These are phyloP conservation scores for Heterotis niloticus DNA, from an alignment of 2,113 vertebrate species.

Conservation along the genomic window DNA sequence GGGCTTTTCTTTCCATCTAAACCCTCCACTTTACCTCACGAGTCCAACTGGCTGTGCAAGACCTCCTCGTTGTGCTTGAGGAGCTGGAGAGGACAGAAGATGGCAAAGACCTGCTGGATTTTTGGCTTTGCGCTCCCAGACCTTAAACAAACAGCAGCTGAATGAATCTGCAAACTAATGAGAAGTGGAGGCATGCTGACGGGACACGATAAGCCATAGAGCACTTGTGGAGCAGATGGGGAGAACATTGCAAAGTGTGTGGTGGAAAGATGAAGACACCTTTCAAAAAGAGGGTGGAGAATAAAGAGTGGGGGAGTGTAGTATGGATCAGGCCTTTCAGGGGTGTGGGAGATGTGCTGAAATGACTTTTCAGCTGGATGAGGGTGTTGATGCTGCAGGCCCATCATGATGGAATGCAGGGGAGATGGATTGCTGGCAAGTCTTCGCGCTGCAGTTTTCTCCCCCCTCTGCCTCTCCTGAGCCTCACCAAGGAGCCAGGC, in stretches of 20 bases:
- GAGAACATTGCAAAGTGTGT: background rate
- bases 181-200: background rate
- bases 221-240: background rate
- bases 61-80: slow-evolving; percentile 58
- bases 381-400: slow-evolving; percentile 45
- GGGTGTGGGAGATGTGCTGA: slow-evolving; percentile 28
- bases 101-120: background rate
- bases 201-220: background rate
- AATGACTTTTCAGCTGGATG: slow-evolving; percentile 36
- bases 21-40: slow-evolving; percentile 64
- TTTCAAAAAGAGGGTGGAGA: background rate
- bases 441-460: slow-evolving; percentile 41
- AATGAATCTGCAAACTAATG: background rate
- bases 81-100: slow-evolving; percentile 33
- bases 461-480: slow-evolving; percentile 32
- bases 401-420: slow-evolving; percentile 27
- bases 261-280: background rate
- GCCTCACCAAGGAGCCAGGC: slow-evolving; percentile 35
- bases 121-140: background rate
- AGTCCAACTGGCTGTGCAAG: slow-evolving; percentile 65
- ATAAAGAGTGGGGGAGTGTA: background rate
- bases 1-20: slow-evolving; percentile 61
- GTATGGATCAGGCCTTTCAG: slow-evolving; percentile 42
- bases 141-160: background rate
- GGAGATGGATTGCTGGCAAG: slow-evolving; percentile 60